Percentiles rank a stretch among this genome's conserved stretches.
phyloP scores from a whole-genome alignment of 2,888 invertebrate genomes.

The Amorpha juglandis region DNA sequence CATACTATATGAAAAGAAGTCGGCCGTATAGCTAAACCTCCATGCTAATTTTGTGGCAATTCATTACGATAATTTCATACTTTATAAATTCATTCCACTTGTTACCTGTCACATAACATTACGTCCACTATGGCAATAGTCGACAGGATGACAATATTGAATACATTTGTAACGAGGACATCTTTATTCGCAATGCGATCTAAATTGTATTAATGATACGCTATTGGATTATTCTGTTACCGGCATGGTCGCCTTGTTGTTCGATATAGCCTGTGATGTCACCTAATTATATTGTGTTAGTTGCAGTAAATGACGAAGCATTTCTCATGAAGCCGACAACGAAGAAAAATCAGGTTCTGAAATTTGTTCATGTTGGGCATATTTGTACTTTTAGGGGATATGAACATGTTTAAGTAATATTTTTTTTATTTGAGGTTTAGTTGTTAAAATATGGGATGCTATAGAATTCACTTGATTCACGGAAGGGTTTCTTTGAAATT shows the following conservation, averaged over 20 bases:
- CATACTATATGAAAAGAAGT: too few species aligned
- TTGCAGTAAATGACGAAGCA: too few species aligned
- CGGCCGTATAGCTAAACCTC: too few species aligned
- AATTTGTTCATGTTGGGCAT: too few species aligned
- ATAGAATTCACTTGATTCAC: too few species aligned
- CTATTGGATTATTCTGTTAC: slow-evolving; percentile 26
- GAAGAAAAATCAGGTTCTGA: too few species aligned
- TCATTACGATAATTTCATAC: background rate
- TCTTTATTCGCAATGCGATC: slow-evolving; percentile 49
- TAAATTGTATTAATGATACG: slow-evolving; percentile 40
- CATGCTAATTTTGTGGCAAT: background rate
- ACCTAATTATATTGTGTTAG: background rate
- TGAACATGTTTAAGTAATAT: too few species aligned
- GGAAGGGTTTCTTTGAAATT: too few species aligned
- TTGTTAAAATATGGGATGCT: too few species aligned
- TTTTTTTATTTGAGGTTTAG: too few species aligned
- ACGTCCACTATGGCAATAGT: slow-evolving; percentile 64
- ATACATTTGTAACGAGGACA: slow-evolving; percentile 53
- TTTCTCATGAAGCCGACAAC: too few species aligned
- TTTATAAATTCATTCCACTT: background rate
- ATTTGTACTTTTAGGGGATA: too few species aligned
- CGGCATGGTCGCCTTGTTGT: slow-evolving; percentile 8
- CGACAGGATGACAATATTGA: slow-evolving; percentile 48
- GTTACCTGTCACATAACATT: background rate
- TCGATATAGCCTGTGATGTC: background rate